A percentile compares a stretch with the other conserved stretches of the same genome.
Conservation (phyloP, 2,888 invertebrate species). For the Andrena marginata region DNA sequence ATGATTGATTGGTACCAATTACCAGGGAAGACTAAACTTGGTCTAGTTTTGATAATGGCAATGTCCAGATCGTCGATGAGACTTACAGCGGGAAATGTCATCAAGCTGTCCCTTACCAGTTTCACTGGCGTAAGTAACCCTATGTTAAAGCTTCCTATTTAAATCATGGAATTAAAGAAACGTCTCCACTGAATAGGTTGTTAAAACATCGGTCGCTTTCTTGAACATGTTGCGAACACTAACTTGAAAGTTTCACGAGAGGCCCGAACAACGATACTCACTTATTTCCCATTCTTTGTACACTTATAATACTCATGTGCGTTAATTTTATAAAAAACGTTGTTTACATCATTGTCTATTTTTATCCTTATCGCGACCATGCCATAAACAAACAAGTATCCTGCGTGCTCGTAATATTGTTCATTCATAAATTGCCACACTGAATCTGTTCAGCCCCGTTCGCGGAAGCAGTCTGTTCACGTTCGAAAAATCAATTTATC, state of each 20-base stretch:
- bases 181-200: slow-evolving; percentile 3
- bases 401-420: no score
- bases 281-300: no score
- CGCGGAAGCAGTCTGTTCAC: background rate
- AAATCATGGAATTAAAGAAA: background rate
- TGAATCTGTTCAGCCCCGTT: background rate
- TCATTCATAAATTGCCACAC: background rate
- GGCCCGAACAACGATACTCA: background rate
- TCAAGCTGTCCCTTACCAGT: slow-evolving; percentile 72
- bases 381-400: no score
- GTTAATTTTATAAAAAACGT: background rate
- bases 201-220: slow-evolving; percentile 38
- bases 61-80: slow-evolving; percentile 55
- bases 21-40: slow-evolving; percentile 53
- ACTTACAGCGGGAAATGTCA: slow-evolving; percentile 77
- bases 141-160: background rate
- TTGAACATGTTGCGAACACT: slow-evolving; percentile 37
- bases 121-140: slow-evolving; percentile 66
- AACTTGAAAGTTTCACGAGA: background rate
- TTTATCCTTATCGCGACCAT: background rate
- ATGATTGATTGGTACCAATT: slow-evolving; percentile 73
- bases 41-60: slow-evolving; percentile 58
- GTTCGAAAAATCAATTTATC: background rate
- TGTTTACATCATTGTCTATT: background rate
- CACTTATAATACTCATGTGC: background rate